Conservation (phyloP, 2,113 vertebrate species). For the Scophthalmus maximus region DNA sequence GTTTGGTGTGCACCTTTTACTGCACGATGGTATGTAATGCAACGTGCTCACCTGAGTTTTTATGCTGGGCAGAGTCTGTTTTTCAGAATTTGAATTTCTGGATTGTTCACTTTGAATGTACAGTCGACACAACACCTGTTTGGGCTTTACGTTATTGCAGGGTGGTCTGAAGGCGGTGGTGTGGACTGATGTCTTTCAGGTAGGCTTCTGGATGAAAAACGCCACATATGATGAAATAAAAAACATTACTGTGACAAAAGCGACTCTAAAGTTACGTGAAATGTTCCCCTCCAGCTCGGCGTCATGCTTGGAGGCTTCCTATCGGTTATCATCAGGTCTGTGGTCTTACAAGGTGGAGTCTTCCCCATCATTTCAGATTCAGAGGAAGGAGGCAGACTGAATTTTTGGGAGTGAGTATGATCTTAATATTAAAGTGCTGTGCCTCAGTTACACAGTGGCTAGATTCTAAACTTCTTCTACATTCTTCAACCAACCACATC, state of each 20-base stretch:
- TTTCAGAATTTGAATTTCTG: neutral
- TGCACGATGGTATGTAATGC: slow-evolving; percentile 87
- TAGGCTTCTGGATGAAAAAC: neutral
- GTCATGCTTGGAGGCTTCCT: slow-evolving; percentile 91
- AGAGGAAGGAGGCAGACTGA: slow-evolving; percentile 86
- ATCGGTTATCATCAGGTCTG: slow-evolving; percentile 86
- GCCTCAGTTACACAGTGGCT: no score
- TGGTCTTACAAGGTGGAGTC: slow-evolving; percentile 84
- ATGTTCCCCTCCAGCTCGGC: slow-evolving; percentile 70
- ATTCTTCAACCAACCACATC: no score
- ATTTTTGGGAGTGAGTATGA: slow-evolving; percentile 90
- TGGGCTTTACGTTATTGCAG: slow-evolving; percentile 71
- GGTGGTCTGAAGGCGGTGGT: slow-evolving; percentile 93
- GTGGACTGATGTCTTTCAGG: slow-evolving; percentile 94
- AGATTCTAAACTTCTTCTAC: no score
- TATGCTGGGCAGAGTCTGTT: no score
- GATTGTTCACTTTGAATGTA: neutral
- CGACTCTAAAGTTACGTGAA: neutral
- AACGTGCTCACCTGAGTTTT: neutral
- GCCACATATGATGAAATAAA: neutral
- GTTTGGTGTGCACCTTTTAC: slow-evolving; percentile 92
- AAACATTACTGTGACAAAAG: no score
- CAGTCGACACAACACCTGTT: neutral
- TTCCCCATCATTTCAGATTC: slow-evolving; percentile 83
- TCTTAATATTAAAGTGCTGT: no score